A percentile compares a stretch with the other conserved stretches of the same genome.
Conservation (phyloP, 1,140 invertebrate species). For the Eupristina koningsbergeri region DNA sequence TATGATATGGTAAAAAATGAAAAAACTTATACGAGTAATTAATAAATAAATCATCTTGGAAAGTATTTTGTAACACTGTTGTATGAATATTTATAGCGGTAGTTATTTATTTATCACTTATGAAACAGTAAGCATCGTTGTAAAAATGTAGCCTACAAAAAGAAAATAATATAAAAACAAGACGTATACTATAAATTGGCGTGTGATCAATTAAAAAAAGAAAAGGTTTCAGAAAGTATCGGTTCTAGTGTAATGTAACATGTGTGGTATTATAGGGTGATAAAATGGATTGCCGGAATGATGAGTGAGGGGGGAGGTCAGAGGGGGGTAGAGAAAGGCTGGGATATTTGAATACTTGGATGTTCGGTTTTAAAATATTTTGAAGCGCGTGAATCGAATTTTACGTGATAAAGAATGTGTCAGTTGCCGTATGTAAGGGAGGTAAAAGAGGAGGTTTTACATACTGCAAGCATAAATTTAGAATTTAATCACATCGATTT, state of each 20-base stretch:
- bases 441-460: constrained; percentile 36
- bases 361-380: constrained; percentile 43
- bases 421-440: neutral
- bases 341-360: too few species aligned
- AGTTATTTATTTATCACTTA: too few species aligned
- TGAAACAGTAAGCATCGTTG: neutral
- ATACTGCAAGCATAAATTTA: constrained; percentile 46
- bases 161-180: constrained; percentile 10
- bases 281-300: constrained; percentile 36
- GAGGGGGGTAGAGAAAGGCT: too few species aligned
- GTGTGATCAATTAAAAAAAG: constrained; percentile 41
- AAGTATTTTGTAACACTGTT: too few species aligned
- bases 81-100: too few species aligned
- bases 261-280: constrained; percentile 47
- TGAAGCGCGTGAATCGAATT: constrained; percentile 46
- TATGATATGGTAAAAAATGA: too few species aligned
- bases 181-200: neutral
- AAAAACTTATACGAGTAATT: too few species aligned
- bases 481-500: constrained; percentile 51
- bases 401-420: constrained; percentile 43
- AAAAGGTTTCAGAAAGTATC: constrained; percentile 36
- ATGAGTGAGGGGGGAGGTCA: too few species aligned
- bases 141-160: neutral
- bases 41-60: too few species aligned
- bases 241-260: neutral